phyloP scores from a whole-genome alignment of 92 coral and sea anemone species.

The Porites lobata region DNA sequence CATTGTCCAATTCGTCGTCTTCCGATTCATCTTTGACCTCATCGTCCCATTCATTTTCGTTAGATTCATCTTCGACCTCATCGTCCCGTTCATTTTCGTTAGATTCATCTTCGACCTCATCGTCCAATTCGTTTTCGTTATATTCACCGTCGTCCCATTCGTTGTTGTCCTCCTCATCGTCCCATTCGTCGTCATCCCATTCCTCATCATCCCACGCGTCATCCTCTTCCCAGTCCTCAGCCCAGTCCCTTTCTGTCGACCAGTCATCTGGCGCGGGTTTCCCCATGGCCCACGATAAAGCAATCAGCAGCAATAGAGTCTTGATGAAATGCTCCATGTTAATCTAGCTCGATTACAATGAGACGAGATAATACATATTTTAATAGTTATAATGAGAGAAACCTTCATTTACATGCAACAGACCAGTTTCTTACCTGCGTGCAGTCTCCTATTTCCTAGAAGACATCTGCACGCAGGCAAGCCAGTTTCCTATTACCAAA shows the following conservation, averaged over 20 bases:
- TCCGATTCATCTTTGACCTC: not conserved
- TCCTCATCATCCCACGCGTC: not conserved
- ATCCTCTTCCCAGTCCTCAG: not conserved
- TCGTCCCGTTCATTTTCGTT: slow-evolving; percentile 1
- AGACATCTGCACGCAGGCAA: too few species aligned
- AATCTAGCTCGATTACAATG: not conserved
- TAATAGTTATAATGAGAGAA: too few species aligned
- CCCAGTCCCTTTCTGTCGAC: slow-evolving; percentile 4
- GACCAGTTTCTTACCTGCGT: too few species aligned
- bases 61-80: not conserved
- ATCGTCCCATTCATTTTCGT: not conserved
- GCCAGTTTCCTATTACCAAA: too few species aligned
- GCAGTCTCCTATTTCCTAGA: too few species aligned
- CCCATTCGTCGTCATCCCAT: not conserved
- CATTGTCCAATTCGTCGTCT: not conserved
- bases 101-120: not conserved
- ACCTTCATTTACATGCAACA: too few species aligned
- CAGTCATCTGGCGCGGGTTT: slow-evolving; percentile 14
- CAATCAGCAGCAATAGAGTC: slow-evolving; percentile 9
- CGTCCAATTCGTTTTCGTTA: not conserved
- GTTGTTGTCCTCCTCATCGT: not conserved
- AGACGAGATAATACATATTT: too few species aligned
- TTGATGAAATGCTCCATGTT: slow-evolving; percentile 23
- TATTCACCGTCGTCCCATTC: not conserved
- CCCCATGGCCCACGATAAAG: not conserved